Conservation (phyloP, 2,113 vertebrate species). For the Brachyhypopomus gauderio region DNA sequence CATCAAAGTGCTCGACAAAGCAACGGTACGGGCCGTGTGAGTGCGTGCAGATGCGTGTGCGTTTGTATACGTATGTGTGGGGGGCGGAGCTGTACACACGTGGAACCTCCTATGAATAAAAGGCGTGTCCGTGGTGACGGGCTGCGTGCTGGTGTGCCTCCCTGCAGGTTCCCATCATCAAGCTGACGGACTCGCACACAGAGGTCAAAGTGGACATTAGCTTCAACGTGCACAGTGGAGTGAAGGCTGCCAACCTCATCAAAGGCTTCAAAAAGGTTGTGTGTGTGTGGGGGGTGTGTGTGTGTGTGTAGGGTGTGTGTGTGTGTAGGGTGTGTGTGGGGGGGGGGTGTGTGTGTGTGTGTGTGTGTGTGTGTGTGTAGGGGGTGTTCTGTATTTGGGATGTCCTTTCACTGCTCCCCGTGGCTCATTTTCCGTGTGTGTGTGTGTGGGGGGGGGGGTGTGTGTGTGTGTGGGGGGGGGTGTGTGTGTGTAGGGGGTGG, state of each 20-base stretch:
- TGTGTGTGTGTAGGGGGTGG: background rate
- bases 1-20: slow-evolving; percentile 96
- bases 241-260: slow-evolving; percentile 94
- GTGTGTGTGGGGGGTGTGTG: background rate
- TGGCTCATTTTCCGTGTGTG: background rate
- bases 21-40: slow-evolving; percentile 80
- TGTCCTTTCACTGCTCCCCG: too few relatives aligned
- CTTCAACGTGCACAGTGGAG: slow-evolving; percentile 96
- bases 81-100: too few relatives aligned
- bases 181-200: slow-evolving; percentile 93
- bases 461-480: too few relatives aligned
- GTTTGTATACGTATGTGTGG: background rate
- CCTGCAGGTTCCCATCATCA: slow-evolving; percentile 95
- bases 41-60: slow-evolving; percentile 66
- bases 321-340: too few relatives aligned
- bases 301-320: too few relatives aligned
- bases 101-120: too few relatives aligned
- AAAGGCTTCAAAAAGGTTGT: slow-evolving; percentile 91
- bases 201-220: slow-evolving; percentile 99
- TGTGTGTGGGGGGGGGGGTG: background rate
- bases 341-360: too few relatives aligned
- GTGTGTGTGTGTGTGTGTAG: too few relatives aligned
- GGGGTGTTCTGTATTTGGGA: too few relatives aligned
- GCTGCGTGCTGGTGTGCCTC: background rate
- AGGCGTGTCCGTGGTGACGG: background rate